A percentile compares a stretch with the other conserved stretches of the same genome.
phyloP scores from a whole-genome alignment of 2,888 invertebrate genomes.

The Brachyptera risi region DNA sequence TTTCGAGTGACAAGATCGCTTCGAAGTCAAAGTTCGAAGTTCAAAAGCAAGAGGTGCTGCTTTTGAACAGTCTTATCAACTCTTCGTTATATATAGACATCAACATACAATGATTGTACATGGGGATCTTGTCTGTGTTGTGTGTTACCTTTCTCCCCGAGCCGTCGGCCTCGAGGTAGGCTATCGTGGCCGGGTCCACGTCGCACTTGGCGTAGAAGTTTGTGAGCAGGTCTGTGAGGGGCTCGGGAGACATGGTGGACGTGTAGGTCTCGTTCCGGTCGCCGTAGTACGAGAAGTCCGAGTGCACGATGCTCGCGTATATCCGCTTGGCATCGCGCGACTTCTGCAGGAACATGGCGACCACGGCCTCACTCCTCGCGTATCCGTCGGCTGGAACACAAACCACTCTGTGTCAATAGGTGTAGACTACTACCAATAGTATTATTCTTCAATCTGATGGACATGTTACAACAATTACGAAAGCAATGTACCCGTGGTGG shows the following conservation, averaged over 20 bases:
- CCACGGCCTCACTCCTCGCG: slow-evolving; percentile 47
- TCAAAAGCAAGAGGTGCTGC: too few species aligned
- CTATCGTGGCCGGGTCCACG: slow-evolving; percentile 63
- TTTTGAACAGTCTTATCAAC: too few species aligned
- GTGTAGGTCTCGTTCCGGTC: slow-evolving; percentile 44
- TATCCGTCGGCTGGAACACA: slow-evolving; percentile 44
- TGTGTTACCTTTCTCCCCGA: slow-evolving; percentile 51
- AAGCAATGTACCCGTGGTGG: too few species aligned
- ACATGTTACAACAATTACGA: too few species aligned
- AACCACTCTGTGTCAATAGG: too few species aligned
- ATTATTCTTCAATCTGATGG: too few species aligned
- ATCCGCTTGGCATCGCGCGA: slow-evolving; percentile 56
- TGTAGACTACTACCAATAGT: too few species aligned
- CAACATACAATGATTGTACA: too few species aligned
- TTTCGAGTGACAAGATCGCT: too few species aligned
- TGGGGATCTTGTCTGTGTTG: too few species aligned
- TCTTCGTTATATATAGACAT: too few species aligned
- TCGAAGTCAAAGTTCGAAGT: too few species aligned
- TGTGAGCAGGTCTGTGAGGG: slow-evolving; percentile 40
- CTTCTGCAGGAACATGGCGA: slow-evolving; percentile 45
- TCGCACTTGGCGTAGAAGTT: slow-evolving; percentile 56
- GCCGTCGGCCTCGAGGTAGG: slow-evolving; percentile 82
- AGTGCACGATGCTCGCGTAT: slow-evolving; percentile 68
- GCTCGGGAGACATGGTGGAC: neutral
- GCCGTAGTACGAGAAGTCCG: slow-evolving; percentile 78